Conservation (phyloP, 2,113 vertebrate species). For the Calyptomena viridis region DNA sequence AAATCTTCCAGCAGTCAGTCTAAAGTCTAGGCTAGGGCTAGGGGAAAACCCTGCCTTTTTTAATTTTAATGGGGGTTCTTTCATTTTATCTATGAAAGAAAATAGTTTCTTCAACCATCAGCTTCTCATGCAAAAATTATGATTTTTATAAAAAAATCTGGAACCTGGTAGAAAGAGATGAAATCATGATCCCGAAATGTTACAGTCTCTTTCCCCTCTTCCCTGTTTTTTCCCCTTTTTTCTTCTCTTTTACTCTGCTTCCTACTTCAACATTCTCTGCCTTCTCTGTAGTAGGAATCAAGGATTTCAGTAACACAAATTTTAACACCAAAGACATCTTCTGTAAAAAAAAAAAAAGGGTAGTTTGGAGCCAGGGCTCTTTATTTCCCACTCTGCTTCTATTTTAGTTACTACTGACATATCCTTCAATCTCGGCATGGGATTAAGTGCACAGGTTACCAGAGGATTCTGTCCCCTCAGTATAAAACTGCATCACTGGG, state of each 20-base stretch:
- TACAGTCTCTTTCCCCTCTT: not conserved
- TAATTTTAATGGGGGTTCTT: not conserved
- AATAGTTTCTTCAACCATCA: not conserved
- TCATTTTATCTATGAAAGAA: not conserved
- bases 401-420: not conserved
- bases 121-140: constrained; percentile 1
- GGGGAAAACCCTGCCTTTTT: not conserved
- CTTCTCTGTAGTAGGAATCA: not conserved
- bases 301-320: not conserved
- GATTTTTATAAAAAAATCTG: not conserved
- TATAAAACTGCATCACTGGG: not conserved
- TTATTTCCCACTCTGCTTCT: not conserved
- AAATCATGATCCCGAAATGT: not conserved
- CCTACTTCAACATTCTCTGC: not conserved
- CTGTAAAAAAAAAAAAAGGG: too few species aligned
- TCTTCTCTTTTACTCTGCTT: not conserved
- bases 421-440: not conserved
- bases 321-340: not conserved
- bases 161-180: not conserved
- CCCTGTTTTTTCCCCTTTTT: not conserved
- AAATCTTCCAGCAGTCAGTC: not conserved
- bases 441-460: constrained; percentile 20
- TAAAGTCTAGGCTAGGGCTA: not conserved
- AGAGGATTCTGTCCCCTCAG: not conserved
- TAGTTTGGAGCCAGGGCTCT: not conserved